A percentile compares a stretch with the other conserved stretches of the same genome.
These are phyloP conservation scores for Tachypleus tridentatus DNA, from an alignment of 1,140 invertebrate species.

Conservation along the genomic window DNA sequence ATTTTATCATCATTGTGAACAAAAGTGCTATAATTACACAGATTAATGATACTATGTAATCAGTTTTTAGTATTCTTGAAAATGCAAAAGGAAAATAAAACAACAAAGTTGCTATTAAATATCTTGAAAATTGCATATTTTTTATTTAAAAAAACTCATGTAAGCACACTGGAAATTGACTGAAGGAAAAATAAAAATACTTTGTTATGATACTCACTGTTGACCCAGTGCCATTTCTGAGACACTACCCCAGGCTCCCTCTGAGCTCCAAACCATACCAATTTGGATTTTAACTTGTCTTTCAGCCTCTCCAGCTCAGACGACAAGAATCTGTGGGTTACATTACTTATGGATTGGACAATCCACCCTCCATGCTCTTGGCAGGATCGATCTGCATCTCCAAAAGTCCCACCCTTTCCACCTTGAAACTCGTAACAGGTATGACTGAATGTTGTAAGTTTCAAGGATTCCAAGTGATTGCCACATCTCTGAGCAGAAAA, in stretches of 20 bases:
- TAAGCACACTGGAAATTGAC: no score
- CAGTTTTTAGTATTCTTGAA: no score
- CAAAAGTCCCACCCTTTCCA: conserved; percentile 56
- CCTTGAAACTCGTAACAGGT: conserved; percentile 70
- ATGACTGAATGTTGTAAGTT: conserved; percentile 40
- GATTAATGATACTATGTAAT: no score
- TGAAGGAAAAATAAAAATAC: no score
- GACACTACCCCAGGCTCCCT: conserved; percentile 66
- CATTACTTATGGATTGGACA: conserved; percentile 56
- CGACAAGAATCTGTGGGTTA: conserved; percentile 50
- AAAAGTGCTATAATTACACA: no score
- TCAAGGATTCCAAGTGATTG: conserved; percentile 15
- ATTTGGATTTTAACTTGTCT: conserved; percentile 53
- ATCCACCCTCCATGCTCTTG: conserved; percentile 49
- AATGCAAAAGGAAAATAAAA: no score
- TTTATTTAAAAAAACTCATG: no score
- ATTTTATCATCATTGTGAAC: no score
- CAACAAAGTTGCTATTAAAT: no score
- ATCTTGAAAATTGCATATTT: no score
- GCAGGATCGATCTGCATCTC: conserved; percentile 59
- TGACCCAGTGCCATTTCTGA: conserved; percentile 78
- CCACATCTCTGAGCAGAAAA: conserved; percentile 19
- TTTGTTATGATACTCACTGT: conserved; percentile 43
- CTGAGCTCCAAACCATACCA: conserved; percentile 82
- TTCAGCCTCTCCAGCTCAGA: conserved; percentile 64